phyloP scores from a whole-genome alignment of 2,113 vertebrate genomes.

The Nannobrachium achirus region DNA sequence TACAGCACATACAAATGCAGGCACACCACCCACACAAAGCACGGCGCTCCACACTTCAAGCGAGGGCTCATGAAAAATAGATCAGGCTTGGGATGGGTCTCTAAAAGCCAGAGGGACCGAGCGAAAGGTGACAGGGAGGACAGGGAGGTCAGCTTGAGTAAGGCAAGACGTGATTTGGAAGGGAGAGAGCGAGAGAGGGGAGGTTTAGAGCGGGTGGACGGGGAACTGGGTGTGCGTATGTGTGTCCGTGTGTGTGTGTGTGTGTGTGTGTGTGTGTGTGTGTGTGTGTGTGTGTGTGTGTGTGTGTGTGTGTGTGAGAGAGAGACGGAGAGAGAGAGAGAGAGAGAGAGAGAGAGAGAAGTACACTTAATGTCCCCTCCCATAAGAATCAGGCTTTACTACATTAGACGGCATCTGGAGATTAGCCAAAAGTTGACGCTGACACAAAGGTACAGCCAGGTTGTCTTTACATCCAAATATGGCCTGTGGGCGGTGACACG shows the following conservation, averaged over 20 bases:
- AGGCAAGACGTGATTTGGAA: not conserved
- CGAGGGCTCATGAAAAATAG: slow-evolving; percentile 41
- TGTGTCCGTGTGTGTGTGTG: not conserved
- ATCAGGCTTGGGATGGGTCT: slow-evolving; percentile 23
- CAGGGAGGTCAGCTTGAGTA: slow-evolving; percentile 2
- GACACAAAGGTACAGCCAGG: slow-evolving; percentile 16
- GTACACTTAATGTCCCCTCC: not conserved
- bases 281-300: no score
- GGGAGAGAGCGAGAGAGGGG: not conserved
- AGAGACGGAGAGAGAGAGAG: not conserved
- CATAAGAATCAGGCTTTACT: not conserved
- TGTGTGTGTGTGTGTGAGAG: not conserved
- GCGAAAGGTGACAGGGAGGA: slow-evolving; percentile 17
- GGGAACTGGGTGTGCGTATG: not conserved
- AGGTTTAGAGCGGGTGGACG: not conserved
- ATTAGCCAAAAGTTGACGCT: slow-evolving; percentile 1
- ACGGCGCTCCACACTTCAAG: slow-evolving; percentile 1
- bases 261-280: not conserved
- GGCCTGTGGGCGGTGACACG: slow-evolving; percentile 3
- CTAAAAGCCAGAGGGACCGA: slow-evolving; percentile 27
- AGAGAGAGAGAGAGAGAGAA: not conserved
- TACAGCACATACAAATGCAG: slow-evolving; percentile 17
- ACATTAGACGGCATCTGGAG: not conserved
- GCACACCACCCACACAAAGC: slow-evolving; percentile 17
- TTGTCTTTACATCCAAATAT: slow-evolving; percentile 15